Evolutionary conservation across 2,888 invertebrate species (phyloP).

Genomic region (Willowsia nigromaculata): DNA sequence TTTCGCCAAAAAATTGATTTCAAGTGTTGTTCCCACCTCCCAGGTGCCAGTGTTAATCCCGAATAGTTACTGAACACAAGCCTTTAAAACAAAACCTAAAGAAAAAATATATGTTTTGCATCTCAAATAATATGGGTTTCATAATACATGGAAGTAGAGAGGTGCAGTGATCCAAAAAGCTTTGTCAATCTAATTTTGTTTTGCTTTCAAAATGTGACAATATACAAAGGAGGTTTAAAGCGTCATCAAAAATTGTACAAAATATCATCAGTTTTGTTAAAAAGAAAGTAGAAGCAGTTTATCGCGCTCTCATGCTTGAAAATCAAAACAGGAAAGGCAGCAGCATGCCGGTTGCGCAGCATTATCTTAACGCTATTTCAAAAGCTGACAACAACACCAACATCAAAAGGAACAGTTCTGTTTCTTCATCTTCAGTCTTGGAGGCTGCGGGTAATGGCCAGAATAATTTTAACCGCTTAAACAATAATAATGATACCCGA

Average conservation of each 20-base stretch:
- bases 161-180: background rate
- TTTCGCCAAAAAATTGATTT: background rate
- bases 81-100: background rate
- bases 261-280: background rate
- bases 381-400: slow-evolving; percentile 38
- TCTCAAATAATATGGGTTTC: background rate
- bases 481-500: slow-evolving; percentile 36
- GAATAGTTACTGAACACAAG: background rate
- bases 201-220: background rate
- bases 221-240: background rate
- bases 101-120: too few species aligned
- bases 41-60: background rate
- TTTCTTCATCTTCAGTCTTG: background rate
- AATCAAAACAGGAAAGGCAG: slow-evolving; percentile 39
- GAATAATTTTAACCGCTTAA: slow-evolving; percentile 33
- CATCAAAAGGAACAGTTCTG: background rate
- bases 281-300: background rate
- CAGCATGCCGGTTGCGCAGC: slow-evolving; percentile 58
- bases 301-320: slow-evolving; percentile 37
- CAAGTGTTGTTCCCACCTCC: background rate
- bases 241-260: background rate
- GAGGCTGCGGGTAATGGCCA: slow-evolving; percentile 4
- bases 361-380: slow-evolving; percentile 40
- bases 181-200: too few species aligned
- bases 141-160: background rate